Base-by-base conservation (phyloP, 2,113 vertebrate genomes). In the Leptobrachium leishanense region DNA sequence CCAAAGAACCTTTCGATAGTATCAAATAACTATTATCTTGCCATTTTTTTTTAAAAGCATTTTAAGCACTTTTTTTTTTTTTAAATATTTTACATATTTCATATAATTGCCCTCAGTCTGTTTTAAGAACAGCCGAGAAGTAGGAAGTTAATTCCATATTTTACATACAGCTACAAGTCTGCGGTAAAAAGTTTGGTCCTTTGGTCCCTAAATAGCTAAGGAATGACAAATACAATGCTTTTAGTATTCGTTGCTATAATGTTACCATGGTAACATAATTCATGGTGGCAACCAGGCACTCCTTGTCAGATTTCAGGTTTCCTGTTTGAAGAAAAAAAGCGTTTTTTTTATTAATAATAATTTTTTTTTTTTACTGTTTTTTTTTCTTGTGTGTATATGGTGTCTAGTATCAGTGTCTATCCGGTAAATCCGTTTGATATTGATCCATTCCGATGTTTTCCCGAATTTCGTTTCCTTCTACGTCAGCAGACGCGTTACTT, bases 201-300 rank as follows among this genome's bases (percentile, higher is more conserved):
- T 99, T 99, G 97, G 97, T 98, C 97, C 97, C 97, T 97, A 98
- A 97, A 96, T 96, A 98, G 96, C 95, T 97, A 97, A 98, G 97
- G 97, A 99, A 98, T 99, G 97, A 98, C 95, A 95, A 94, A 94
- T 95, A 94, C 96, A 94, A 97, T 94, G 96, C 92, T 90, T 91
- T 90, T 91, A 91, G 92, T 90, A 91, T 94, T 91, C 86, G 92
- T 91, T 93, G 93, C 94, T 93, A 93, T 90, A 90, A 90, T 85
- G 83, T 90, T 88, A 77, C 62, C 92, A 92, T 90, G 89, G 93
- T 93, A 96, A 94, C 92, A 0, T 84, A 92, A 91, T 93, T 94
- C 92, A 91, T 94, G 94, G 93, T 96, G 94, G 91, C 91, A 90
- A 92, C 94, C 94, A 96, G 95, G 95, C 95, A 96, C 95, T 96